Evolutionary conservation across 2,797 vertebrate genomes (phyloP), one percentile per base, ranked within the genome.

Genomic region (Leucoraja ocellata): DNA sequence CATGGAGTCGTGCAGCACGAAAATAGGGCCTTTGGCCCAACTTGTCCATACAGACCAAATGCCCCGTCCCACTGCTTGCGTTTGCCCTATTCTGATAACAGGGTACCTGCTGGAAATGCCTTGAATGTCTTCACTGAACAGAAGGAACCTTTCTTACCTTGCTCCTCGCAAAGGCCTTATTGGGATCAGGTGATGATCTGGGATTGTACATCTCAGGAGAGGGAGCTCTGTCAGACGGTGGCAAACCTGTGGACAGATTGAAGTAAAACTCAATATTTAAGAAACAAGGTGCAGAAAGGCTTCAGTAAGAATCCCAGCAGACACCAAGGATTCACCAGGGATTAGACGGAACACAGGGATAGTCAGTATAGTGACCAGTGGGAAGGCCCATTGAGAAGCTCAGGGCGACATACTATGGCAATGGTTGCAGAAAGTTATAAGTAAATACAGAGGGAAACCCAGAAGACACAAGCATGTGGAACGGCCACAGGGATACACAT

Each of bases 131-230:
- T 65, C n/a, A 88, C 7, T 21, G 63, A 16, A 10, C n/a, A 88
- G 39, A 76, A 23, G 81, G 13, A 73, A 91, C 13, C 68, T 16
- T 78, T 91, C 83, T 95, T 96, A 97, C 97, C 96, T 97, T 97
- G 94, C 95, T 97, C 94, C 96, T 96, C 93, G 94, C 96, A 94
- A 97, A 97, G 93, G 93, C 93, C 93, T 96, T 96, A 1, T 54
- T 88, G 71, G 94, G 61, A 88, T 95, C 96, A 94, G 94, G 94
- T 61, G 94, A 10, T 16, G 93, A 93, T 92, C 71, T 46, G 23
- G 68, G 36, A 54, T 9, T n/a, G 1, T 36, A 9, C 0, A 18
- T 76, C 71, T 76, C 90, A n/a, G 71, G 14, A 16, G 36, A 14
- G 54, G 71, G 46, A 92, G 71, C 10, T 54, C 23, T 18, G 10